Conservation (phyloP, 2,888 invertebrate genomes). For the Meghimatium bilineatum region DNA sequence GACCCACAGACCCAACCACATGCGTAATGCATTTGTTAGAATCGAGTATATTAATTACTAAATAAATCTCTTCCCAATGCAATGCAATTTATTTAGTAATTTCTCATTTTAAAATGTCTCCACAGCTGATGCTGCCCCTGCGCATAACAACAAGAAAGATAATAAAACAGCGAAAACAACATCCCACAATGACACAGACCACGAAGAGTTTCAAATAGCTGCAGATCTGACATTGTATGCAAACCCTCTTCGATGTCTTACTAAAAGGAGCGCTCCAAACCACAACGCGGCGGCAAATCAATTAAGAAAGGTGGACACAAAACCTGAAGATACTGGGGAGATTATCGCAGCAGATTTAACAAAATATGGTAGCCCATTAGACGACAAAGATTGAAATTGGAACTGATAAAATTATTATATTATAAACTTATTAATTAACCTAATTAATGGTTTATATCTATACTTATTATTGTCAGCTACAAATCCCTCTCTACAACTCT, state of each 20-base stretch:
- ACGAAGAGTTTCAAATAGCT: conserved; percentile 61
- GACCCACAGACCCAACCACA: too few species aligned
- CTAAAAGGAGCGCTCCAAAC: conserved; percentile 10
- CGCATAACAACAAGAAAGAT: neutral
- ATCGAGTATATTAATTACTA: too few species aligned
- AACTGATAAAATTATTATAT: neutral
- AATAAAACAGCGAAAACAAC: neutral
- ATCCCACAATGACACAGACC: conserved; percentile 36
- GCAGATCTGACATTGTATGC: conserved; percentile 66
- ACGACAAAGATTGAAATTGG: conserved; percentile 48
- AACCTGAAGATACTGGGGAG: conserved; percentile 32
- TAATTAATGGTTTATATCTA: too few species aligned
- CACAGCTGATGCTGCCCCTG: neutral
- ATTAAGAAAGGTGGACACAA: neutral
- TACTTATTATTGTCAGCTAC: too few species aligned
- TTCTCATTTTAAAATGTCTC: neutral
- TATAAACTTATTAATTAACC: too few species aligned
- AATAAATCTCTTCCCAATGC: too few species aligned
- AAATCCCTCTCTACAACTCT: too few species aligned
- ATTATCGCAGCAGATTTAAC: conserved; percentile 58
- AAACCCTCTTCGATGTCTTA: conserved; percentile 59
- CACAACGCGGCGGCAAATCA: neutral
- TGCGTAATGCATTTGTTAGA: too few species aligned
- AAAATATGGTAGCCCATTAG: conserved; percentile 58
- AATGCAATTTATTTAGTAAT: neutral